Evolutionary conservation across 2,888 invertebrate species (phyloP), one percentile per base, ranked within the genome.

Genomic region (Sthenelais limicola): DNA sequence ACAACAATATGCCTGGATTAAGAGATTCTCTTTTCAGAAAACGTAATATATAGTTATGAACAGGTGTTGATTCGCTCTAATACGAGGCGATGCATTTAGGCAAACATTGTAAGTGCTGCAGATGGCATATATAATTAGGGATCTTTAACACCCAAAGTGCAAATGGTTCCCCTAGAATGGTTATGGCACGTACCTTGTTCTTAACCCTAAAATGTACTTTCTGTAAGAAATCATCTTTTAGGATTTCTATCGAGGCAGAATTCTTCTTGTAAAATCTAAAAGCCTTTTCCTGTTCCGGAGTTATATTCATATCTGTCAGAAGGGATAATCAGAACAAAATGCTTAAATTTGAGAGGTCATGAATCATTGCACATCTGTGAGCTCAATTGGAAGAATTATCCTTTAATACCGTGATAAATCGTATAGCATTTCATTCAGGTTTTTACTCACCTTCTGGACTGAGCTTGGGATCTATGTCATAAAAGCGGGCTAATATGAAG

Each of bases 171-270:
- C n/a, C n/a, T n/a, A n/a, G n/a, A n/a, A n/a, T 43, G 43, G 43
- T 43, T 12, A 43, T 43, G 18, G 43, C 18, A 38, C 30, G 58
- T 75, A 86, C 87, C 84, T 85, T 86, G 78, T 86, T 86, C 71
- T 82, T 84, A n/a, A 88, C 86, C 58, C 86, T 79, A 76, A 86
- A 88, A 78, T 87, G 85, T 26, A 86, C 83, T 71, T 87, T 86
- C 74, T 88, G 88, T 12, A 88, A 81, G 62, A 83, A 80, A 62
- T 83, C 84, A 30, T 86, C 87, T 72, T 88, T 88, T 35, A 86
- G 81, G 32, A 88, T 75, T 77, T 88, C 88, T 38, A 88, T 84
- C 9, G 86, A 84, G 81, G 82, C 80, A 51, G 83, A 83, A 72
- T 86, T 86, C 76, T 84, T 85, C 77, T 83, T 83, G 81, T 86